Base-by-base conservation (phyloP, 2,797 vertebrate species). In the Crax fasciolata region DNA sequence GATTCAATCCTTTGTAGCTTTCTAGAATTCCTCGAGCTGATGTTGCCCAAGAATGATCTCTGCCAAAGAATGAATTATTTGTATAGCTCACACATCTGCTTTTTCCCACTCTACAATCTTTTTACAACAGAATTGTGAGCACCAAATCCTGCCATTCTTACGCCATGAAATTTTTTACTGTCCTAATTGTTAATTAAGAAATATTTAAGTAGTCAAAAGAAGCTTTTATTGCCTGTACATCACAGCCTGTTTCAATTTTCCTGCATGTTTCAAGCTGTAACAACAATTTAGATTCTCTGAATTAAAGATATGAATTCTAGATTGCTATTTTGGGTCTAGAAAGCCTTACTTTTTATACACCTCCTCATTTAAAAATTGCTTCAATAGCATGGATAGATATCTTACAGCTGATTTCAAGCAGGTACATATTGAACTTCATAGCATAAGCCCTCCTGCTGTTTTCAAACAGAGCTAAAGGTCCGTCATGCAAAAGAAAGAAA, bases 101-200 rank as follows among this genome's bases (percentile, higher is more conserved):
- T 27, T 32, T 18, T 68, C 25, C 24, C 10, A 24, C 57, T 84
- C 28, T 32, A 46, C 54, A 58, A 10, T 51, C 25, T 70, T 90
- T 89, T 78, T 57, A 27, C 72, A 88, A 58, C 32, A 66, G 24
- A 9, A 8, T 27, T 38, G 24, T 57, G 35, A 87, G 57, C 38
- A 71, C 23, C 52, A 74, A 71, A 79, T n/a, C 59, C 80, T 43
- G 63, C 77, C 79, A 38, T 71, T 89, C 74, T 94, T 44, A 79
- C 62, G 35, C 66, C 58, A 41, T 52, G 74, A 28, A 44, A 73
- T 68, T 30, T 75, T 86, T 58, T 62, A 65, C 12, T 48, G 54
- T 68, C 55, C 28, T 86, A 83, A 54, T 17, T 86, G 10, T 70
- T 91, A 85, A 91, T 90, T 90, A 90, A 79, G 55, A 52, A 87